A percentile compares a stretch with the other conserved stretches of the same genome.
Conservation (phyloP, 2,797 vertebrate genomes). For the Columba guinea region DNA sequence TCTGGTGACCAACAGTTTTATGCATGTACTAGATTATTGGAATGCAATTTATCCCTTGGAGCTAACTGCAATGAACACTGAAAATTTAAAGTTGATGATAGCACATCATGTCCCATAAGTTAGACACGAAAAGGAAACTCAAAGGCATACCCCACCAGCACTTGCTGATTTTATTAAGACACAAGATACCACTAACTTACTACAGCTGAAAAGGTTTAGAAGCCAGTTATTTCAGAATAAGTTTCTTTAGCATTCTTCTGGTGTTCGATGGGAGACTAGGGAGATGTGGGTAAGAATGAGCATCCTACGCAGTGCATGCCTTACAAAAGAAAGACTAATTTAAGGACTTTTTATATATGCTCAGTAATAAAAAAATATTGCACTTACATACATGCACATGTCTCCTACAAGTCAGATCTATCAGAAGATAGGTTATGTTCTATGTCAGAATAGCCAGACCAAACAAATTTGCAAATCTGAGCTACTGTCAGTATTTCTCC, state of each 20-base stretch:
- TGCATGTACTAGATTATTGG: neutral
- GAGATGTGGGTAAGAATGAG: neutral
- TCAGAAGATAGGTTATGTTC: neutral
- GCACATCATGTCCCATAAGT: neutral
- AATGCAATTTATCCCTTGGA: neutral
- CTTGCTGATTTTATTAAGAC: neutral
- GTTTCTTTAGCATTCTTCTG: neutral
- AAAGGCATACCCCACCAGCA: neutral
- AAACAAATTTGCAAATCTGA: neutral
- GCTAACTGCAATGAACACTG: neutral
- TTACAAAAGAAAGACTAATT: neutral
- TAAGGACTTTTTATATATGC: neutral
- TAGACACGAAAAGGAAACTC: neutral
- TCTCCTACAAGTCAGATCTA: neutral
- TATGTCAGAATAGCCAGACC: neutral
- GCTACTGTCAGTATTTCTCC: neutral
- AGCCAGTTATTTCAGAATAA: neutral
- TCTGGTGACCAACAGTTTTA: neutral
- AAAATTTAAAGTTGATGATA: neutral
- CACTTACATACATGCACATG: neutral
- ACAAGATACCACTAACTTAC: neutral
- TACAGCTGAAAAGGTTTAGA: neutral
- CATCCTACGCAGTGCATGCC: accelerated
- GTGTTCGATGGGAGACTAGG: neutral
- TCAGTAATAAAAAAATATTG: neutral